Conservation (phyloP, 37 sponge, comb jelly and placozoan species). For the Lycopodina hypogea region DNA sequence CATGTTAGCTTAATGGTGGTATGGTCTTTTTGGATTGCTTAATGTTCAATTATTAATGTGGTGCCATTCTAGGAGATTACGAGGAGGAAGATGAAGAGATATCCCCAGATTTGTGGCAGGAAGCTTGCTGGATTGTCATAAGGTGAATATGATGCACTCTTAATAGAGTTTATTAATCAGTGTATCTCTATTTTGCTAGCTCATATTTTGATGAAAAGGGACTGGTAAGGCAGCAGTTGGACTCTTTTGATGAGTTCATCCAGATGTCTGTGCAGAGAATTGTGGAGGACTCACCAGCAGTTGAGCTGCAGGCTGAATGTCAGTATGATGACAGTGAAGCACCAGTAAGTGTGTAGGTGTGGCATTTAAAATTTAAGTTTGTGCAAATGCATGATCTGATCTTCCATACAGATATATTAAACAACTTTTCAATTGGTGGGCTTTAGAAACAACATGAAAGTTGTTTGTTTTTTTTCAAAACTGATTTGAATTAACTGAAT, state of each 20-base stretch:
- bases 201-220: conserved; percentile 99
- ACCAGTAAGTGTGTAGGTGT: conserved; percentile 31
- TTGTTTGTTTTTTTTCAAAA: neutral
- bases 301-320: conserved; percentile 93
- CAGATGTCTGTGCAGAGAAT: conserved; percentile 99
- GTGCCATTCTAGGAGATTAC: neutral
- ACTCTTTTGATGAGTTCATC: conserved; percentile 99
- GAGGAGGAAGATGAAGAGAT: conserved; percentile 93
- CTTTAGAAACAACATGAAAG: neutral
- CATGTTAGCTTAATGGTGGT: too few species aligned
- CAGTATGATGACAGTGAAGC: conserved; percentile 79
- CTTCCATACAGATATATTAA: neutral
- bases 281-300: conserved; percentile 93
- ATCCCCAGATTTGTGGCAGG: conserved; percentile 97
- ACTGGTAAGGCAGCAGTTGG: conserved; percentile 96
- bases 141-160: conserved; percentile 31
- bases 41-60: neutral
- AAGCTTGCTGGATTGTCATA: conserved; percentile 99
- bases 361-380: neutral
- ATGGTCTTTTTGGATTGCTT: neutral
- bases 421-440: neutral
- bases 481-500: too few species aligned
- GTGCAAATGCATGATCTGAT: neutral
- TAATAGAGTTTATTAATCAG: neutral
- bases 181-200: conserved; percentile 9